Evolutionary conservation across 2,888 invertebrate genomes (phyloP).

Genomic region (Halictus quadricinctus): DNA sequence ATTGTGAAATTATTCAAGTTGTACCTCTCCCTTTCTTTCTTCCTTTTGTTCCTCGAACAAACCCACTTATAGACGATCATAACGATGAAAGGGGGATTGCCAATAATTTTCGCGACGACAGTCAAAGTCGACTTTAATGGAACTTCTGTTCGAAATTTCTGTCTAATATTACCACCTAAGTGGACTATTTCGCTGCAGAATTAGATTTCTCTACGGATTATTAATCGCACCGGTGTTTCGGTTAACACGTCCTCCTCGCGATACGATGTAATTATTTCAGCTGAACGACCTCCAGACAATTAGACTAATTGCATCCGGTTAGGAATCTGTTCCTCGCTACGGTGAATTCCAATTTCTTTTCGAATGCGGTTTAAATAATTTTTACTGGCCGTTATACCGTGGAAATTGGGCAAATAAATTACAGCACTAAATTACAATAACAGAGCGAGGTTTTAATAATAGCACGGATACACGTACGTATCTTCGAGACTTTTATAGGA

Average conservation of each 20-base stretch:
- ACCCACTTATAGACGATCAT: not conserved
- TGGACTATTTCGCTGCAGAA: constrained; percentile 14
- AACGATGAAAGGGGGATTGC: constrained; percentile 6
- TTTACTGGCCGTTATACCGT: not conserved
- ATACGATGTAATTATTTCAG: constrained; percentile 30
- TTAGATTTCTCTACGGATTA: constrained; percentile 22
- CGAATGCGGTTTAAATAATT: not conserved
- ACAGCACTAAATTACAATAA: too few relatives aligned
- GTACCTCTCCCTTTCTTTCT: too few relatives aligned
- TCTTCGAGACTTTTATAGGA: too few relatives aligned
- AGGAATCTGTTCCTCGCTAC: not conserved
- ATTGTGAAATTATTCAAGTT: too few relatives aligned
- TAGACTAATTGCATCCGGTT: constrained; percentile 37
- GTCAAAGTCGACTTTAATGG: not conserved
- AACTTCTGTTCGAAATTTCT: constrained; percentile 17
- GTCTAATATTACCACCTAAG: not conserved
- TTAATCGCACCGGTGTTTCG: constrained; percentile 30
- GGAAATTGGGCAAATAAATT: too few relatives aligned
- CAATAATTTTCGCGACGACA: not conserved
- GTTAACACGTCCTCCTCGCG: constrained; percentile 25
- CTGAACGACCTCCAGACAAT: constrained; percentile 34
- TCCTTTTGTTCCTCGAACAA: not conserved
- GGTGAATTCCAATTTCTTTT: not conserved
- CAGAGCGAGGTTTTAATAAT: too few relatives aligned
- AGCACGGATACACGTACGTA: too few relatives aligned